A percentile compares a stretch with the other conserved stretches of the same genome.
Evolutionary conservation across 1,140 invertebrate genomes (phyloP).

Genomic region (Platyura marginata): DNA sequence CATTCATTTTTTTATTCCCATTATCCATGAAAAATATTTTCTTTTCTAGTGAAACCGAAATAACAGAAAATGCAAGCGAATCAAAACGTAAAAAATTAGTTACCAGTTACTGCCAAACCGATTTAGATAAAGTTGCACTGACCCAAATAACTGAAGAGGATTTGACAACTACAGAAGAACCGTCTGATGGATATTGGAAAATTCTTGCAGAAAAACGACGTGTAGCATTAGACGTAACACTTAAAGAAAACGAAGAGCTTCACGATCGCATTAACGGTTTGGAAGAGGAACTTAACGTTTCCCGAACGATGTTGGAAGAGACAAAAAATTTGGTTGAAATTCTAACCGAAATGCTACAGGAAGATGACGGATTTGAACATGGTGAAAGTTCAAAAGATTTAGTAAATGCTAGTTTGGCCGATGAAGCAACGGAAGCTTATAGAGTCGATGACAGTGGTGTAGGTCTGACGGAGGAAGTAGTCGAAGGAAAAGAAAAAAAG

Average conservation of each 20-base stretch:
- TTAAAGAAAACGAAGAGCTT: constrained; percentile 34
- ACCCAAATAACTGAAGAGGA: constrained; percentile 25
- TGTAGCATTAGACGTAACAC: constrained; percentile 32
- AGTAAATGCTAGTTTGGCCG: too few relatives aligned
- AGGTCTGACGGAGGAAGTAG: too few relatives aligned
- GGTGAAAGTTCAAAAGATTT: too few relatives aligned
- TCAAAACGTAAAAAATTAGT: constrained; percentile 17
- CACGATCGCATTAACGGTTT: constrained; percentile 28
- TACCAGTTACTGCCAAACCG: constrained; percentile 21
- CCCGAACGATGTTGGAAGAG: constrained; percentile 39
- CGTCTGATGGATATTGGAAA: constrained; percentile 42
- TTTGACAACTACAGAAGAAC: constrained; percentile 32
- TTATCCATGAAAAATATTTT: background rate
- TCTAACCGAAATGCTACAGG: constrained; percentile 31
- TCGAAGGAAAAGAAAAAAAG: too few relatives aligned
- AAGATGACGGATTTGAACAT: constrained; percentile 14
- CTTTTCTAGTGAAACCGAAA: background rate
- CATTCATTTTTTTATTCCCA: too few relatives aligned
- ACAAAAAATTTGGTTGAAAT: constrained; percentile 35
- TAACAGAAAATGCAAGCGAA: constrained; percentile 9
- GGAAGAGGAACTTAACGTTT: constrained; percentile 37
- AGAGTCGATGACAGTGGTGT: too few relatives aligned
- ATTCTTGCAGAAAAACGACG: constrained; percentile 37
- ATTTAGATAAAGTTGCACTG: constrained; percentile 8
- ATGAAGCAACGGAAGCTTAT: too few relatives aligned